phyloP scores from a whole-genome alignment of 2,888 invertebrate species.

The Eupithecia exiguata region DNA sequence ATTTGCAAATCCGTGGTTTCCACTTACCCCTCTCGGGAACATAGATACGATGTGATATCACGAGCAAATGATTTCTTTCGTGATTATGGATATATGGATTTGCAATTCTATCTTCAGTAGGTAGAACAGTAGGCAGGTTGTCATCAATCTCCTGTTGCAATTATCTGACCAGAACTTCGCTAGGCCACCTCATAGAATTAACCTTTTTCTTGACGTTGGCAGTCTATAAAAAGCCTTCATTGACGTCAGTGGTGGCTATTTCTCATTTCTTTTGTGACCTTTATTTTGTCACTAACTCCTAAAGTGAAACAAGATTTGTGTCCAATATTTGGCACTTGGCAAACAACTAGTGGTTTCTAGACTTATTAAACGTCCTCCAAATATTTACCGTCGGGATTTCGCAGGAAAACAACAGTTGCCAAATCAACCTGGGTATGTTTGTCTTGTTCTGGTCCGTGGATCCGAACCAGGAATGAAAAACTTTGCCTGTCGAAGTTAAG shows the following conservation, averaged over 20 bases:
- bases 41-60: background rate
- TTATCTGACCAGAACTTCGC: background rate
- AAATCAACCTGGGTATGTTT: slow-evolving; percentile 44
- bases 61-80: background rate
- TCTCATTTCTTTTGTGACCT: slow-evolving; percentile 24
- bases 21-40: background rate
- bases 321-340: slow-evolving; percentile 30
- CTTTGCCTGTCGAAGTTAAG: slow-evolving; percentile 24
- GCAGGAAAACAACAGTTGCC: slow-evolving; percentile 41
- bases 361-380: slow-evolving; percentile 28
- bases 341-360: slow-evolving; percentile 24
- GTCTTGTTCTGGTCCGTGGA: slow-evolving; percentile 38
- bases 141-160: background rate
- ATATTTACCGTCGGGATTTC: slow-evolving; percentile 36
- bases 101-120: background rate
- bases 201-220: background rate
- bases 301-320: slow-evolving; percentile 31
- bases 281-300: slow-evolving; percentile 6
- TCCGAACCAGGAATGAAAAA: slow-evolving; percentile 39
- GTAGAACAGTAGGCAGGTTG: background rate
- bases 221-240: background rate
- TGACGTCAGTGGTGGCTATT: background rate
- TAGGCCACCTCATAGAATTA: background rate
- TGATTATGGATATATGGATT: background rate
- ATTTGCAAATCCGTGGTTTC: background rate